A percentile compares a stretch with the other conserved stretches of the same genome.
These are phyloP conservation scores for Sebastes itinus DNA, from an alignment of 2,797 vertebrate species.

Conservation along the genomic window DNA sequence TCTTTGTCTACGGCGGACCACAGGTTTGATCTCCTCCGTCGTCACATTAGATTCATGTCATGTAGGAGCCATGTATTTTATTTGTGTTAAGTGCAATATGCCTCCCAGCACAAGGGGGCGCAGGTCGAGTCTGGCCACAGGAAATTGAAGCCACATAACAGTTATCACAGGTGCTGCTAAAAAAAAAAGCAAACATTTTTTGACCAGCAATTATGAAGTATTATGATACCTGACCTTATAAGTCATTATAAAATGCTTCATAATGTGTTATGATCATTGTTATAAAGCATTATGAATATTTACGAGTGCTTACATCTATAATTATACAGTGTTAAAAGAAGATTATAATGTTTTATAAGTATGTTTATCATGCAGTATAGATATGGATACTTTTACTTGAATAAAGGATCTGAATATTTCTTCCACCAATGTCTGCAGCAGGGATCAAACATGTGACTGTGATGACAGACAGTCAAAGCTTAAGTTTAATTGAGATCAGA, in stretches of 20 bases:
- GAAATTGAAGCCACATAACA: too few species aligned
- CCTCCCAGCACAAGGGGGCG: too few species aligned
- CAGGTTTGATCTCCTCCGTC: slow-evolving; percentile 82
- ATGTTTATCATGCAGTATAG: not conserved
- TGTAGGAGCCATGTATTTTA: too few species aligned
- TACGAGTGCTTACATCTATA: not conserved
- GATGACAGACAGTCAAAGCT: not conserved
- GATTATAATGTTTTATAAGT: not conserved
- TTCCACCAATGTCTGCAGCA: not conserved
- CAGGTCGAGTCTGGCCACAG: too few species aligned
- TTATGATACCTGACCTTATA: too few species aligned
- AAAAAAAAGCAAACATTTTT: too few species aligned
- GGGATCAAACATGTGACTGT: not conserved
- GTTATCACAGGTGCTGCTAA: too few species aligned
- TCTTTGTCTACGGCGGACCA: slow-evolving; percentile 95
- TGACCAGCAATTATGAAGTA: too few species aligned
- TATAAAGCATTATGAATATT: too few species aligned
- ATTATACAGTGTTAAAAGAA: not conserved
- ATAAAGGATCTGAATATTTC: not conserved
- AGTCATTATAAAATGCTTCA: too few species aligned
- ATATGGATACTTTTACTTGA: not conserved
- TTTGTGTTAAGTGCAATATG: too few species aligned
- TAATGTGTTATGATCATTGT: too few species aligned
- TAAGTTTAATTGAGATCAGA: not conserved
- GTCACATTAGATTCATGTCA: not conserved